Percentiles rank a stretch among this genome's conserved stretches.
phyloP scores from a whole-genome alignment of 2,113 vertebrate species.

The Tretioscincus oriximinensis region DNA sequence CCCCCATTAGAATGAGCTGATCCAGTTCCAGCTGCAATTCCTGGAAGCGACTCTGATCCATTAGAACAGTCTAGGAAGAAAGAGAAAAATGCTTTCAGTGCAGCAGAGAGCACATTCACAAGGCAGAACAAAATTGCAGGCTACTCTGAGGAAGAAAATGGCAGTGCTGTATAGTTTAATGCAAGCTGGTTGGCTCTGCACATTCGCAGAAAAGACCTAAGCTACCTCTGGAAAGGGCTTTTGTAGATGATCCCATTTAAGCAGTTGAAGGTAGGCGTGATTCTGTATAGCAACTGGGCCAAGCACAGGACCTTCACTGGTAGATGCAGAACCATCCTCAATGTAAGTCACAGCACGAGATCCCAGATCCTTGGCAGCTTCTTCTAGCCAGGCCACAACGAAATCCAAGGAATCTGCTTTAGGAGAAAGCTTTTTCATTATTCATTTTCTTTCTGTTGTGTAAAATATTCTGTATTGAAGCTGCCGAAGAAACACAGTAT shows the following conservation, averaged over 20 bases:
- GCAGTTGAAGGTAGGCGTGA: slow-evolving; percentile 87
- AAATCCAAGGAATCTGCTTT: slow-evolving; percentile 87
- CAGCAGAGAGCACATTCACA: not conserved
- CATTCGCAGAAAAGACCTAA: slow-evolving; percentile 2
- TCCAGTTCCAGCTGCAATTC: slow-evolving; percentile 86
- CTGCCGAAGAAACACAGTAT: not conserved
- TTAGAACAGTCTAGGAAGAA: slow-evolving; percentile 81
- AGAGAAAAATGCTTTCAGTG: not conserved
- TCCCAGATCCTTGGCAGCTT: slow-evolving; percentile 73
- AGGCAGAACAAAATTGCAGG: not conserved
- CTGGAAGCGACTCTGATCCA: slow-evolving; percentile 91
- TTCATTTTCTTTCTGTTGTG: not conserved
- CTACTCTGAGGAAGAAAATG: not conserved
- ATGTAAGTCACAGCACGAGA: slow-evolving; percentile 40
- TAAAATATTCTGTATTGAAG: not conserved
- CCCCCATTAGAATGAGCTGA: slow-evolving; percentile 77
- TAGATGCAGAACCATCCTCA: slow-evolving; percentile 42
- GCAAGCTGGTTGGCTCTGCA: not conserved
- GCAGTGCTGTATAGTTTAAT: not conserved
- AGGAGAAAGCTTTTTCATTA: not conserved
- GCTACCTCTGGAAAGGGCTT: slow-evolving; percentile 92
- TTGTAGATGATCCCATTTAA: slow-evolving; percentile 85
- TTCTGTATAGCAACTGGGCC: slow-evolving; percentile 79
- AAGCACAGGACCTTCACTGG: slow-evolving; percentile 41
- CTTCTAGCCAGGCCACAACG: slow-evolving; percentile 89